Base-by-base conservation (phyloP, 2,113 vertebrate genomes). In the Urocitellus parryii region DNA sequence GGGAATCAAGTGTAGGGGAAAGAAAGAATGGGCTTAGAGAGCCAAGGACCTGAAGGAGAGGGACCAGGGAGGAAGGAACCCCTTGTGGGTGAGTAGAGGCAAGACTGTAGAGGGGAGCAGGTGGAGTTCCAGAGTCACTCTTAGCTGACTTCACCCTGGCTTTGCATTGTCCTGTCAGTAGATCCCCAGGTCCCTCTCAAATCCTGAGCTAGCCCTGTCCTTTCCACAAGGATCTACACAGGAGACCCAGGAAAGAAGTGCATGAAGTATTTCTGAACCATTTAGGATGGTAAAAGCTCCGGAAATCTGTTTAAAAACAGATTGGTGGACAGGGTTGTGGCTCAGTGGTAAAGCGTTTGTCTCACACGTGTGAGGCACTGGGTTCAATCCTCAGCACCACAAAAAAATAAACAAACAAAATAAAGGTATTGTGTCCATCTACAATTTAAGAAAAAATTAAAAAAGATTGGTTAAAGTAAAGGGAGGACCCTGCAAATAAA, bases 391-490 rank as follows among this genome's bases (percentile, higher is more conserved):
- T 45, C 45, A 45, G 8, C 45, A 45, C 45, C 45, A 45, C 45
- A 45, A 8, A 45, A 45, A 45, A 45, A 45, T 45, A 45, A 45
- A 45, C 9, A 45, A 45, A 45, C 45, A 45, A 45, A 45, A 45
- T 45, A 45, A 45, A 45, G 45, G 8, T 45, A 45, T 45, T 45
- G 8, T 45, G 45, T 45, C 45, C 45, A 45, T 45, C 8, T 45
- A 45, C 45, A 45, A 45, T 45, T 45, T 1, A 45, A 45, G 9
- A 45, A 45, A 45, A 45, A 9, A 45, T 45, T 8, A 27, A 79
- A 73, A 37, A 24, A 84, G 34, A 73, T 56, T 81, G 87, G 58
- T 73, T 22, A 85, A 90, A 48, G n/a, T 45, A 22, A 92, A 96
- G 18, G 14, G 72, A 84, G 67, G 61, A 78, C 68, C 25, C 42